These are phyloP conservation scores for Neodiprion pinetum DNA, from an alignment of 1,140 invertebrate species.

Conservation along the genomic window DNA sequence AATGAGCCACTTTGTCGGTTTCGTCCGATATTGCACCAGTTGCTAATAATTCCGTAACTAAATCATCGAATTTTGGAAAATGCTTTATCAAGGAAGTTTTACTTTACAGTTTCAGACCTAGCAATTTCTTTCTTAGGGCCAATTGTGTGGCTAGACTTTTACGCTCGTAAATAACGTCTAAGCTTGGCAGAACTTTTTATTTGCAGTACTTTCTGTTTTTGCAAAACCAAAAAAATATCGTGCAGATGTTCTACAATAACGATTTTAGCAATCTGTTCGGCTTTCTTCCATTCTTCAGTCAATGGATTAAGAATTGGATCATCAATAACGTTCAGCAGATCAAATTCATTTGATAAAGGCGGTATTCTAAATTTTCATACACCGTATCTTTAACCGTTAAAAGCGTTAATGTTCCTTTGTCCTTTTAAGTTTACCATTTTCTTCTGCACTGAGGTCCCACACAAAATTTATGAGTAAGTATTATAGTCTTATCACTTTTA, in stretches of 20 bases:
- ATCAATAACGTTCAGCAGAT: slow-evolving; percentile 37
- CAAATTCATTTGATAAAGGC: slow-evolving; percentile 18
- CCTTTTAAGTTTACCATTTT: slow-evolving; percentile 14
- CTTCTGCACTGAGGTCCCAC: too few relatives aligned
- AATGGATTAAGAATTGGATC: slow-evolving; percentile 28
- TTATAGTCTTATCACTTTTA: too few relatives aligned
- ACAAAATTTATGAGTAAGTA: too few relatives aligned
- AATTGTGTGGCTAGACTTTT: slow-evolving; percentile 53
- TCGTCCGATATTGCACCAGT: slow-evolving; percentile 52
- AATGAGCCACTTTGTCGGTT: slow-evolving; percentile 45
- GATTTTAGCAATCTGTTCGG: slow-evolving; percentile 41
- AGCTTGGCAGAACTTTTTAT: slow-evolving; percentile 43
- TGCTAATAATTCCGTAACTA: slow-evolving; percentile 48
- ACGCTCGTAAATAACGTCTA: slow-evolving; percentile 52
- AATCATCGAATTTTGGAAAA: slow-evolving; percentile 50
- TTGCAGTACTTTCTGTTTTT: slow-evolving; percentile 37
- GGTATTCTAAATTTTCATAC: slow-evolving; percentile 32
- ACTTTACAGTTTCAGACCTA: slow-evolving; percentile 48
- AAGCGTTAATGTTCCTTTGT: slow-evolving; percentile 28
- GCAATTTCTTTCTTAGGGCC: slow-evolving; percentile 46
- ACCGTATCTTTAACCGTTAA: slow-evolving; percentile 34
- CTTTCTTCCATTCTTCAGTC: slow-evolving; percentile 41
- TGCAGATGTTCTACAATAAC: slow-evolving; percentile 47
- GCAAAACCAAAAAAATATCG: slow-evolving; percentile 49
- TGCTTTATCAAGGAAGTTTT: slow-evolving; percentile 47